Evolutionary conservation across 1,140 invertebrate species (phyloP).

Genomic region (Hirudo medicinalis): DNA sequence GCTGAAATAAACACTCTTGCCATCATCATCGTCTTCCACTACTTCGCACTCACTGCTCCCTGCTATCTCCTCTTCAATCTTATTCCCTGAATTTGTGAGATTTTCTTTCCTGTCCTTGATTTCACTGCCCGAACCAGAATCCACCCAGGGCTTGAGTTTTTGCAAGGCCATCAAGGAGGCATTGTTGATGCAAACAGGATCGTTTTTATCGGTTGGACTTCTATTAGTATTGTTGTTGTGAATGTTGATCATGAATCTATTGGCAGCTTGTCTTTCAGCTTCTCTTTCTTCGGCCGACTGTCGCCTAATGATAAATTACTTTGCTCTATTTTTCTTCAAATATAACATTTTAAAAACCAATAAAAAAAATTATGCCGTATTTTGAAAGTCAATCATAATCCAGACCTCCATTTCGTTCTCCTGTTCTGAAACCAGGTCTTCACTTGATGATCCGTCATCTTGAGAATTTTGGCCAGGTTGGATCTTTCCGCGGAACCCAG

Average conservation of each 20-base stretch:
- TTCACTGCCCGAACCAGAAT: constrained; percentile 13
- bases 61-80: no score
- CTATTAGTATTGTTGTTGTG: constrained; percentile 68
- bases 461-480: constrained; percentile 77
- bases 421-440: constrained; percentile 75
- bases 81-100: no score
- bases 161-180: constrained; percentile 61
- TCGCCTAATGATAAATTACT: constrained; percentile 50
- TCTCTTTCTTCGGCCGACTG: constrained; percentile 93
- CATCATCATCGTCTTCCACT: no score
- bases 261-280: constrained; percentile 87
- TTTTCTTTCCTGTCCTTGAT: no score
- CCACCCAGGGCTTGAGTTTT: constrained; percentile 77
- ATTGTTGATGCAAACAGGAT: constrained; percentile 45
- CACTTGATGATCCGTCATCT: constrained; percentile 98
- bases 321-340: no score
- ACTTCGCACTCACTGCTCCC: no score
- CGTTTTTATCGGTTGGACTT: constrained; percentile 53
- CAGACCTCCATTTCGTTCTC: constrained; percentile 82
- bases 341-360: no score
- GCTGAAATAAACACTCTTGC: no score
- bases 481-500: constrained; percentile 89
- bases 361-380: not conserved
- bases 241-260: constrained; percentile 80
- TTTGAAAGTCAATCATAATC: constrained; percentile 7